Base-by-base conservation (phyloP, 2,113 vertebrate species). In the Salvelinus namaycush region DNA sequence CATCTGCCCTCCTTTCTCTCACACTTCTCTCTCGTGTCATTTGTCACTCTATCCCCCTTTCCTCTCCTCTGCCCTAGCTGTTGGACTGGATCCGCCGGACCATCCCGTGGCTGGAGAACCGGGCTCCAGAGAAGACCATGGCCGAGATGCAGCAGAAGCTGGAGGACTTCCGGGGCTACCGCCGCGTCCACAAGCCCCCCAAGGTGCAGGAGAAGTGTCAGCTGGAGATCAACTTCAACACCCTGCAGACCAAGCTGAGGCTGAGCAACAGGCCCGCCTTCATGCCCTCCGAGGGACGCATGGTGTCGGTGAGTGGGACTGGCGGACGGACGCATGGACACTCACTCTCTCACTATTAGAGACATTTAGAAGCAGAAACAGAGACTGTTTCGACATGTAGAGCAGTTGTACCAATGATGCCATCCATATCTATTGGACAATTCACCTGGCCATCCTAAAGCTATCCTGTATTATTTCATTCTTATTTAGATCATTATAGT, bases 151-250 rank as follows among this genome's bases (percentile, higher is more conserved):
- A 99, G 93, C 95, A 96, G 75, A 98, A 98, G 77, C 92, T 98
- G 90, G 97, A 98, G 78, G 97, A 99, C 60, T 99, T 98, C 91
- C 93, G 97, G 0, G 97, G 96, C 65, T 99, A 98, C 87, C 94
- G 97, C 11, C 89, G 96, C 0, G 93, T 96, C 4, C 96, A 97
- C 89, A 99, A 98, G 39, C 97, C 97, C 0, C 97, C 97, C 66
- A 97, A 97, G 81, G 97, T 92, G 22, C 97, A 97, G 76, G 97
- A 97, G 91, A 98, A 98, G 54, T 97, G 97, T 48, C 97, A 97
- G 90, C 92, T 98, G 80, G 97, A 99, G 92, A 99, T 99, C 92
- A 97, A 97, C 94, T 99, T 98, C 92, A 99, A 99, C 92, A 99
- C 97, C 0, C 89, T 98, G 82, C 97, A 99, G 92, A 98, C 97